phyloP scores from a whole-genome alignment of 2,113 vertebrate species.

The Gambusia holbrooki region DNA sequence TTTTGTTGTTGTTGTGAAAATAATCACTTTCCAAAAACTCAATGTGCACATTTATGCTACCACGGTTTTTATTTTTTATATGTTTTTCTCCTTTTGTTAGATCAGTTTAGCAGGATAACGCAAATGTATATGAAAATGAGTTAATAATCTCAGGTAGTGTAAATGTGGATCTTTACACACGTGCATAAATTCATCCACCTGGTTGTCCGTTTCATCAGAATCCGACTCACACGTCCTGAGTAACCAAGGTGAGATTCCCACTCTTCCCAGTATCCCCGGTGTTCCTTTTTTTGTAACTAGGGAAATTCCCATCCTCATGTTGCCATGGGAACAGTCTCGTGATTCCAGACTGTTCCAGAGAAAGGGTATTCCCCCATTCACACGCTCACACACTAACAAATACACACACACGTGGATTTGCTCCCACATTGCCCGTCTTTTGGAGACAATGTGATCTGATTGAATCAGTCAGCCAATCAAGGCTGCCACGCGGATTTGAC shows the following conservation, averaged over 20 bases:
- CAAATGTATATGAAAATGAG: no score
- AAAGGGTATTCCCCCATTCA: constrained; percentile 72
- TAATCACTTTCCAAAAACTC: no score
- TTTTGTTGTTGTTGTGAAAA: no score
- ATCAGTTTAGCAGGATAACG: no score
- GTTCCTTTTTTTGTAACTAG: constrained; percentile 65
- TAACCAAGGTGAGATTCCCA: constrained; percentile 56
- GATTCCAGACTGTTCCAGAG: constrained; percentile 72
- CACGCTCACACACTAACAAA: constrained; percentile 13
- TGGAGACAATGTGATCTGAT: constrained; percentile 46
- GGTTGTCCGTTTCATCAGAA: not conserved
- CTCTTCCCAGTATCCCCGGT: constrained; percentile 41
- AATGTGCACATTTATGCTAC: no score
- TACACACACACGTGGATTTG: constrained; percentile 2
- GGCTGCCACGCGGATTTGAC: constrained; percentile 29
- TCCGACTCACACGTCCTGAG: not conserved
- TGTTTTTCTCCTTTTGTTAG: no score
- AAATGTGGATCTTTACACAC: no score
- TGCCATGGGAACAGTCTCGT: constrained; percentile 68
- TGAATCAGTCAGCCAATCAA: constrained; percentile 47
- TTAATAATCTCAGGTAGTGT: no score
- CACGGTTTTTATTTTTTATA: no score
- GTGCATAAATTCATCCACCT: not conserved
- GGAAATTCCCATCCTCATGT: constrained; percentile 70
- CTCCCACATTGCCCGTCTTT: constrained; percentile 1